A percentile compares a stretch with the other conserved stretches of the same genome.
phyloP scores from a whole-genome alignment of 2,888 invertebrate genomes.

The Leptothorax acervorum region DNA sequence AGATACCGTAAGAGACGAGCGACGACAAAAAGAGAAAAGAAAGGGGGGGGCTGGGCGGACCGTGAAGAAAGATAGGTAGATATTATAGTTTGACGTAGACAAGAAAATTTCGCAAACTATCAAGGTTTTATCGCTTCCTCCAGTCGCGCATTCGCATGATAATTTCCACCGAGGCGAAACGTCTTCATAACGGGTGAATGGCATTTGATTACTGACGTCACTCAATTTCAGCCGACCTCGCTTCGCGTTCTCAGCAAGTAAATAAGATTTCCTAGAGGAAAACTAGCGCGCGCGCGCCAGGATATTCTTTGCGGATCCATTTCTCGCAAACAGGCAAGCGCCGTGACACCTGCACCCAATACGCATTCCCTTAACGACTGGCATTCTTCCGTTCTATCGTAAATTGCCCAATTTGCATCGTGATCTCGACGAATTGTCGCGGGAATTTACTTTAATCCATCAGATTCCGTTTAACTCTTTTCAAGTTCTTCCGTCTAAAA shows the following conservation, averaged over 20 bases:
- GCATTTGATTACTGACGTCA: slow-evolving; percentile 56
- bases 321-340: slow-evolving; percentile 38
- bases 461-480: slow-evolving; percentile 29
- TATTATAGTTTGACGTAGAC: slow-evolving; percentile 45
- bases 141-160: slow-evolving; percentile 55
- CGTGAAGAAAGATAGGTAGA: slow-evolving; percentile 14
- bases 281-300: slow-evolving; percentile 30
- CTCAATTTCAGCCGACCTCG: slow-evolving; percentile 51
- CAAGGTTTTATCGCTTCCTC: slow-evolving; percentile 42
- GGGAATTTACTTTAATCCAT: background rate
- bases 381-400: slow-evolving; percentile 38
- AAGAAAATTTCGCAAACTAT: slow-evolving; percentile 50
- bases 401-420: slow-evolving; percentile 48
- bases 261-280: slow-evolving; percentile 52
- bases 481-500: background rate
- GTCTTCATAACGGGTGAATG: slow-evolving; percentile 53
- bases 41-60: background rate
- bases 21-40: slow-evolving; percentile 18
- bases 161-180: slow-evolving; percentile 49
- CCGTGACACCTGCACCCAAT: slow-evolving; percentile 41
- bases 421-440: slow-evolving; percentile 31
- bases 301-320: slow-evolving; percentile 50
- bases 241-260: slow-evolving; percentile 32
- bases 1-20: slow-evolving; percentile 9
- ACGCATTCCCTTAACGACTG: slow-evolving; percentile 38